phyloP scores from a whole-genome alignment of 2,888 invertebrate species.

The Aphelenchoides bicaudatus region DNA sequence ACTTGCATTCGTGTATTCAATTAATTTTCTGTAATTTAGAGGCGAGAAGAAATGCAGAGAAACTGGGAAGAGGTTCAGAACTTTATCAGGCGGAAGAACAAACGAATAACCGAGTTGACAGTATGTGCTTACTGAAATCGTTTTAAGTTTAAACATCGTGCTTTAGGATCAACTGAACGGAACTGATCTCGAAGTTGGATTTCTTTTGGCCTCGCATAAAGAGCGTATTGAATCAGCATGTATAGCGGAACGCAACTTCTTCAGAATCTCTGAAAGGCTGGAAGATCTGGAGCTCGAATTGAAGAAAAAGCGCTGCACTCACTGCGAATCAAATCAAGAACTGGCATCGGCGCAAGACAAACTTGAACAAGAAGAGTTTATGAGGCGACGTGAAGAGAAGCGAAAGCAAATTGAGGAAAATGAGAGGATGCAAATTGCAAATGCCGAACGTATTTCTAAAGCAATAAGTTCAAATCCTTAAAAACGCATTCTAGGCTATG shows the following conservation, averaged over 20 bases:
- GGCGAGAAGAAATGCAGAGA: slow-evolving; percentile 17
- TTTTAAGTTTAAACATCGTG: background rate
- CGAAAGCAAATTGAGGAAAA: slow-evolving; percentile 13
- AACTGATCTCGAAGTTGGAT: slow-evolving; percentile 13
- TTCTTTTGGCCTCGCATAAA: slow-evolving; percentile 19
- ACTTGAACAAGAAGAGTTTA: slow-evolving; percentile 6
- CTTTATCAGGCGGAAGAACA: slow-evolving; percentile 15
- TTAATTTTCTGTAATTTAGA: slow-evolving; percentile 14
- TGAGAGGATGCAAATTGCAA: slow-evolving; percentile 3
- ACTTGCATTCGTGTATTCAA: background rate
- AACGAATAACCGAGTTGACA: slow-evolving; percentile 14
- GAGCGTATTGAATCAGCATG: slow-evolving; percentile 17
- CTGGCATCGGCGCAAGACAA: slow-evolving; percentile 10
- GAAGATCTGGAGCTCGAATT: slow-evolving; percentile 19
- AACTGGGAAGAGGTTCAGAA: slow-evolving; percentile 15
- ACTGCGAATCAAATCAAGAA: background rate
- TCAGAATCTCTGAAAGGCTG: slow-evolving; percentile 1
- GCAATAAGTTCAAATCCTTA: no score
- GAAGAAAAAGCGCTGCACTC: slow-evolving; percentile 11
- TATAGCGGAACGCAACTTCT: slow-evolving; percentile 15
- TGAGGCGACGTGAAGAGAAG: slow-evolving; percentile 7
- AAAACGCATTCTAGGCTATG: no score
- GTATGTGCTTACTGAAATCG: background rate
- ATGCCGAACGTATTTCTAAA: slow-evolving; percentile 12
- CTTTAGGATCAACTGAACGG: slow-evolving; percentile 18